Percentiles rank a stretch among this genome's conserved stretches.
These are phyloP conservation scores for Brenthis hecate DNA, from an alignment of 2,888 invertebrate species.

Conservation along the genomic window DNA sequence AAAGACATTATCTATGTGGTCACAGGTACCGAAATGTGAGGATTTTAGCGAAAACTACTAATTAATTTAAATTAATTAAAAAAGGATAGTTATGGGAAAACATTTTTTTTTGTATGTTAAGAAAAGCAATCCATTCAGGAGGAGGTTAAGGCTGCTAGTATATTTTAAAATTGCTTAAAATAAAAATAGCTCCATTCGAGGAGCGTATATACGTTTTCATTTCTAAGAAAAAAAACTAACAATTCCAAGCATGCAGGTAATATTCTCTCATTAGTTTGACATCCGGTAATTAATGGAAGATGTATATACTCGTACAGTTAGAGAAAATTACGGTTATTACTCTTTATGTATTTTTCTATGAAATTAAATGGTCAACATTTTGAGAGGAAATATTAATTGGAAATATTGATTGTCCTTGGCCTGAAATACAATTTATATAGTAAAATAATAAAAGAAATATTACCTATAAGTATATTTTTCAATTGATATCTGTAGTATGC, in stretches of 20 bases:
- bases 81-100: background rate
- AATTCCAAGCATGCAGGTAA: conserved; percentile 14
- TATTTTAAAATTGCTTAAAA: background rate
- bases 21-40: too few relatives aligned
- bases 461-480: too few relatives aligned
- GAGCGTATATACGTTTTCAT: background rate
- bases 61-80: too few relatives aligned
- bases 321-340: conserved; percentile 4
- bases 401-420: background rate
- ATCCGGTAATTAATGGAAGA: conserved; percentile 18
- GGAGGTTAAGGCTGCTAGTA: too few relatives aligned
- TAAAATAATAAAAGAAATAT: too few relatives aligned
- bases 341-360: background rate
- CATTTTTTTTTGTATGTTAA: background rate
- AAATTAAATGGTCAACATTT: background rate
- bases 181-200: background rate
- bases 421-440: background rate
- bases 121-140: too few relatives aligned
- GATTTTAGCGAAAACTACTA: too few relatives aligned
- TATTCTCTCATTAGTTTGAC: conserved; percentile 9
- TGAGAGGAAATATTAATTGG: background rate
- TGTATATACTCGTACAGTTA: conserved; percentile 14
- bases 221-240: background rate
- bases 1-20: too few relatives aligned
- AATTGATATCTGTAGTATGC: too few relatives aligned